Conservation (phyloP, 1,140 invertebrate genomes). For the Aricia agestis region DNA sequence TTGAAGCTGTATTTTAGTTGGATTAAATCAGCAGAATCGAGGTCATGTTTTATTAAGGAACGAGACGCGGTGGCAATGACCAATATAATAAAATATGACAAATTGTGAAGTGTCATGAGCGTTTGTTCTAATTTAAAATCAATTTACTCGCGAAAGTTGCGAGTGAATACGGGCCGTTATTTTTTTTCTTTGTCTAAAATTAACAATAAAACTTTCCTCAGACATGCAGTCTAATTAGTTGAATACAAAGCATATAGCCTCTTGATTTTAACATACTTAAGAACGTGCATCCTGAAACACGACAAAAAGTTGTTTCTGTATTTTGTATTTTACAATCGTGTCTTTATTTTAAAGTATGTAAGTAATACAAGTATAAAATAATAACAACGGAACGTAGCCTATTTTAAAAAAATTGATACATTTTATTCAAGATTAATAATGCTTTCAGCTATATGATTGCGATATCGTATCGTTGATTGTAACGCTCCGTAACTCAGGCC, state of each 20-base stretch:
- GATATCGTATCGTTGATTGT: too few relatives aligned
- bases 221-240: not conserved
- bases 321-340: not conserved
- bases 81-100: slow-evolving; percentile 1
- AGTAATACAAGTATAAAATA: too few relatives aligned
- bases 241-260: not conserved
- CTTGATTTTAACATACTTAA: not conserved
- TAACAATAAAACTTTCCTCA: not conserved
- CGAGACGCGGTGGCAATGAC: not conserved
- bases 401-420: too few relatives aligned
- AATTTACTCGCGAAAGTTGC: not conserved
- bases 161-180: not conserved
- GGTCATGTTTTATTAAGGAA: not conserved
- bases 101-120: not conserved
- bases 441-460: too few relatives aligned
- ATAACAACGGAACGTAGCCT: too few relatives aligned
- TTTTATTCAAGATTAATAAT: too few relatives aligned
- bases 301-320: not conserved
- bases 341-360: not conserved
- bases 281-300: not conserved
- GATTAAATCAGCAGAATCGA: too few relatives aligned
- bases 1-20: too few relatives aligned
- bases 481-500: too few relatives aligned
- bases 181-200: not conserved
- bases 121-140: not conserved